Conservation (phyloP, 2,797 vertebrate genomes). For the Smutsia gigantea region DNA sequence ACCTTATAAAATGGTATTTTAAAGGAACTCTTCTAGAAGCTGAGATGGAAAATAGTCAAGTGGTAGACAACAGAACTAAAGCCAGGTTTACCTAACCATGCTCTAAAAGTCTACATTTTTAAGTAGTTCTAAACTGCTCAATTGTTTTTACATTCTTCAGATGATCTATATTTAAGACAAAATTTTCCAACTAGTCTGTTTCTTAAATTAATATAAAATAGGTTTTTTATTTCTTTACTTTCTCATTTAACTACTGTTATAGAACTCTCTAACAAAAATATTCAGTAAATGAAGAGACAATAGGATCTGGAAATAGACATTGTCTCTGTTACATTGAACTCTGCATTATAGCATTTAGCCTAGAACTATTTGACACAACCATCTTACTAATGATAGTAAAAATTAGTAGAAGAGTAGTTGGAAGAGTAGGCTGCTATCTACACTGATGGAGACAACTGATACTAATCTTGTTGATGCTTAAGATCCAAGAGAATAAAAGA, state of each 20-base stretch:
- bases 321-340: neutral
- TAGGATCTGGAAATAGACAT: neutral
- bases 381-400: neutral
- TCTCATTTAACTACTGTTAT: slow-evolving; percentile 18
- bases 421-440: neutral
- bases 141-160: neutral
- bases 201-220: slow-evolving; percentile 14
- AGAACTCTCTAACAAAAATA: slow-evolving; percentile 10
- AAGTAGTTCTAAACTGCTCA: slow-evolving; percentile 37
- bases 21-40: slow-evolving; percentile 33
- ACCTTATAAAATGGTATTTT: slow-evolving; percentile 16
- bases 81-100: neutral
- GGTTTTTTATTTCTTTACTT: neutral
- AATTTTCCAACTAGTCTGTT: neutral
- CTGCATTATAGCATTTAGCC: neutral
- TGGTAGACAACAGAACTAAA: slow-evolving; percentile 17
- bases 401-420: neutral
- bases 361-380: neutral
- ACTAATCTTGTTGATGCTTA: neutral
- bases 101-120: neutral
- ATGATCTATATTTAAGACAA: slow-evolving; percentile 22
- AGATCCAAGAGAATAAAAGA: slow-evolving; percentile 2
- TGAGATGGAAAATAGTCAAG: slow-evolving; percentile 28
- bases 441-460: neutral
- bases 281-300: slow-evolving; percentile 20